These are phyloP conservation scores for Sapajus apella DNA, from an alignment of 2,113 vertebrate genomes.

Conservation along the genomic window DNA sequence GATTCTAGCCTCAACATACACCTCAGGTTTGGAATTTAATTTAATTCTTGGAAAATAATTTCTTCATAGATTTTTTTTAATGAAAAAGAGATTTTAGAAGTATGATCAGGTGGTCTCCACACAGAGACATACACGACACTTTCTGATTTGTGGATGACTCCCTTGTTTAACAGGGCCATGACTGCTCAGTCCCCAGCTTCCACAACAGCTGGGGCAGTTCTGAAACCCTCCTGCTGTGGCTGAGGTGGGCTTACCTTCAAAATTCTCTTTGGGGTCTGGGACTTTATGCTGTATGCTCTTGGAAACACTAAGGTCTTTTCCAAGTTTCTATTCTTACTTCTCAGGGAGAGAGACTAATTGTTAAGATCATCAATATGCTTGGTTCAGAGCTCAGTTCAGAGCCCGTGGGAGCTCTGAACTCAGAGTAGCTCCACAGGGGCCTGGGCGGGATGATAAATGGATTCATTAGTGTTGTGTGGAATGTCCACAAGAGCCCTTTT, in stretches of 20 bases:
- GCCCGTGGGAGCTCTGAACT: neutral
- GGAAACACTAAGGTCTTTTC: neutral
- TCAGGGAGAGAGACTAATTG: neutral
- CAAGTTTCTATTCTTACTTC: neutral
- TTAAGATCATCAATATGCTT: neutral
- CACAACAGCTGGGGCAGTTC: neutral
- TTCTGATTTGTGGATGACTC: neutral
- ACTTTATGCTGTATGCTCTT: neutral
- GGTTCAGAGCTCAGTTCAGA: neutral
- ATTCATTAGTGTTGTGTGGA: neutral
- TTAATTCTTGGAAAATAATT: conserved; percentile 45
- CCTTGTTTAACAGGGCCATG: neutral
- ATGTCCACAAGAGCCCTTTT: neutral
- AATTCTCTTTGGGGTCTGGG: neutral
- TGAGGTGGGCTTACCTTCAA: neutral
- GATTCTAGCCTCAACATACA: conserved; percentile 37
- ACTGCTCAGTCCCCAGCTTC: neutral
- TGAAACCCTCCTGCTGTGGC: neutral
- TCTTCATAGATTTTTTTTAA: conserved; percentile 39
- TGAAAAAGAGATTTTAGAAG: conserved; percentile 55
- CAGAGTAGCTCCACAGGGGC: neutral
- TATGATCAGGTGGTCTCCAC: neutral
- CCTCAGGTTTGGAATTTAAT: conserved; percentile 50
- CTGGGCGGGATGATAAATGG: neutral
- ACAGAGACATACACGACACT: neutral